Evolutionary conservation across 2,797 vertebrate genomes (phyloP).

Genomic region (Distichodus sexfasciatus): DNA sequence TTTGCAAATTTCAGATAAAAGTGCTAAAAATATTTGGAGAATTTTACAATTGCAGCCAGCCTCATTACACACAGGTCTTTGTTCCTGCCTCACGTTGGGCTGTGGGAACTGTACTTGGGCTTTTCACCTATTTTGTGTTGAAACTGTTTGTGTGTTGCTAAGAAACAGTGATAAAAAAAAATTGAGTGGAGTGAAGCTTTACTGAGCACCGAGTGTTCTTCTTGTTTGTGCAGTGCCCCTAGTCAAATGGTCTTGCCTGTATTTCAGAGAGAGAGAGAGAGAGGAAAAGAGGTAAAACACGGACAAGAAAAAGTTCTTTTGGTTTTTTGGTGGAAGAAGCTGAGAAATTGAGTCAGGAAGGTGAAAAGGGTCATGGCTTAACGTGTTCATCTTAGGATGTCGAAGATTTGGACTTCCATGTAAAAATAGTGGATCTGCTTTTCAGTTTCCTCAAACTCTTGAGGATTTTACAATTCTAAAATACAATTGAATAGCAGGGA

Average conservation of each 20-base stretch:
- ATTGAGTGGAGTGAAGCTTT: not conserved
- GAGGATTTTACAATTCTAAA: no score
- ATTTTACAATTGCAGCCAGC: not conserved
- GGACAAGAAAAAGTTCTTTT: no score
- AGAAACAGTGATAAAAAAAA: conserved; percentile 37
- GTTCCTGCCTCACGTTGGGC: not conserved
- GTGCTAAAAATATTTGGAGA: not conserved
- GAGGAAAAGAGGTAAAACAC: not conserved
- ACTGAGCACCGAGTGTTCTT: not conserved
- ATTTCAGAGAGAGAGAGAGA: conserved; percentile 38
- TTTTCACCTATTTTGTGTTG: conserved; percentile 35
- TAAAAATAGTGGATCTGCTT: no score
- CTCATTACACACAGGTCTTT: not conserved
- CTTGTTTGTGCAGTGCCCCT: not conserved
- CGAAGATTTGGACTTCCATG: no score
- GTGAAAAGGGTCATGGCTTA: no score
- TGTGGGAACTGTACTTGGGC: conserved; percentile 13
- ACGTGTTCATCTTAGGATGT: no score
- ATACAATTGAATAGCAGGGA: no score
- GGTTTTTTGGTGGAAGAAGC: no score
- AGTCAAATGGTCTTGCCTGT: conserved; percentile 36
- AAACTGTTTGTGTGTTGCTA: conserved; percentile 20
- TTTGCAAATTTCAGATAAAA: not conserved
- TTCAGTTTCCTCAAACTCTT: no score
- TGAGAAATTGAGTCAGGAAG: no score